Evolutionary conservation across 23 tunicate genomes (phyloP).

Genomic region (Halocynthia aurantium): DNA sequence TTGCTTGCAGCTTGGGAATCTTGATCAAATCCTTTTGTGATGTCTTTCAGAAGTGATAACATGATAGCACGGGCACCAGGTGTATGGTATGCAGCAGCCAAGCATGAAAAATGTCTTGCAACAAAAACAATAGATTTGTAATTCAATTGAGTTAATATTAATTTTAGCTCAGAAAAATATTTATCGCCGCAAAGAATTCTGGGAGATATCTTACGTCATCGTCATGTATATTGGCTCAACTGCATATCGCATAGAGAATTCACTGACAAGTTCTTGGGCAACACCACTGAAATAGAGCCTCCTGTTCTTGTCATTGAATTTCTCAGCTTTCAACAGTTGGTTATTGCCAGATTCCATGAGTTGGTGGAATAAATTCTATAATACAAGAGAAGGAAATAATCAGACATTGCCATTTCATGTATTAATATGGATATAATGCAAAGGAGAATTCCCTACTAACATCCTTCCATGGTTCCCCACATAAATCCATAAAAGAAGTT

Average conservation of each 20-base stretch:
- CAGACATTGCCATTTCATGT: too few species aligned
- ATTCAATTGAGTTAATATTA: neutral
- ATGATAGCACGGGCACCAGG: constrained; percentile 79
- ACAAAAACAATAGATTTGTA: neutral
- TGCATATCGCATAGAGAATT: constrained; percentile 91
- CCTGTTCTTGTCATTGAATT: constrained; percentile 41
- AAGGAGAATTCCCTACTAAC: too few species aligned
- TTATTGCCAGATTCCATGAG: constrained; percentile 38
- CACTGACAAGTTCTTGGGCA: constrained; percentile 72
- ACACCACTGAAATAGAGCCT: constrained; percentile 55
- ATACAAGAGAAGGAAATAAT: neutral
- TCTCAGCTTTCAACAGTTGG: constrained; percentile 39
- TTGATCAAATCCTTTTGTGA: constrained; percentile 58
- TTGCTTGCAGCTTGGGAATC: constrained; percentile 33
- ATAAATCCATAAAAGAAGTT: too few species aligned
- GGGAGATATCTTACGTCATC: constrained; percentile 51
- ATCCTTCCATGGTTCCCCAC: too few species aligned
- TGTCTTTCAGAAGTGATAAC: constrained; percentile 62
- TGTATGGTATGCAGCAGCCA: constrained; percentile 77
- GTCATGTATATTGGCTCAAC: constrained; percentile 88
- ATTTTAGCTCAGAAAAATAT: neutral
- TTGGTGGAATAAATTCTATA: constrained; percentile 58
- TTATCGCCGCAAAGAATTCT: neutral
- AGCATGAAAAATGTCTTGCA: constrained; percentile 68
- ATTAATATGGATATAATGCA: too few species aligned